Evolutionary conservation across 2,888 invertebrate species (phyloP).

Genomic region (Conchocele bisecta): DNA sequence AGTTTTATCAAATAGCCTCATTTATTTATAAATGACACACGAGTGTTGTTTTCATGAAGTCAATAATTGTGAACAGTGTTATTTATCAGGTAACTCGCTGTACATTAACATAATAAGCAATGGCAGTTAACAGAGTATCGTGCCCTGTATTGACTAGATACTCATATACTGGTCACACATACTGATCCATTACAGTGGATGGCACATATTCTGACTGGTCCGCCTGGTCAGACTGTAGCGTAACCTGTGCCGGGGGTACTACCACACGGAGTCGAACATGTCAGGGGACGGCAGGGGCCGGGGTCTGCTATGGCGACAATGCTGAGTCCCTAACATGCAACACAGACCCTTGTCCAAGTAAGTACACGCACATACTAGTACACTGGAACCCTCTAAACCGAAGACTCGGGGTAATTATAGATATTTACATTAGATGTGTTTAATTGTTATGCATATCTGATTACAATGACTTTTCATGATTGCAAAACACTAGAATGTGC

Average conservation of each 20-base stretch:
- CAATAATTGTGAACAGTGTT: too few species aligned
- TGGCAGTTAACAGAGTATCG: too few species aligned
- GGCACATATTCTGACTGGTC: slow-evolving; percentile 42
- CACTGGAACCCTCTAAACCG: not conserved
- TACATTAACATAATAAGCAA: too few species aligned
- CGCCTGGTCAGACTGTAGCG: slow-evolving; percentile 42
- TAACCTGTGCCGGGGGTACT: slow-evolving; percentile 43
- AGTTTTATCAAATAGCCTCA: too few species aligned
- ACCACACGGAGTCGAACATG: slow-evolving; percentile 34
- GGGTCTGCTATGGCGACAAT: slow-evolving; percentile 36
- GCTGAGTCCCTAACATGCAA: slow-evolving; percentile 41
- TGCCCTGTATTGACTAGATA: not conserved
- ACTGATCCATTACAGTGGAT: too few species aligned
- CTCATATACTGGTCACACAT: too few species aligned
- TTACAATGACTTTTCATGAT: not conserved
- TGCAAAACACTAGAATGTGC: not conserved
- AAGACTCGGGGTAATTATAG: too few species aligned
- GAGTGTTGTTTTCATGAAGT: too few species aligned
- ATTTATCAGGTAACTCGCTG: too few species aligned
- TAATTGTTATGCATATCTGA: not conserved
- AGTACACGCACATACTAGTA: not conserved
- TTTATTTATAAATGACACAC: too few species aligned
- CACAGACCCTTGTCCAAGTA: slow-evolving; percentile 70
- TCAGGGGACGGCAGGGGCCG: slow-evolving; percentile 35
- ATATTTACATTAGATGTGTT: too few species aligned